Base-by-base conservation (phyloP, 2,797 vertebrate genomes). In the Gallinago solitaria region DNA sequence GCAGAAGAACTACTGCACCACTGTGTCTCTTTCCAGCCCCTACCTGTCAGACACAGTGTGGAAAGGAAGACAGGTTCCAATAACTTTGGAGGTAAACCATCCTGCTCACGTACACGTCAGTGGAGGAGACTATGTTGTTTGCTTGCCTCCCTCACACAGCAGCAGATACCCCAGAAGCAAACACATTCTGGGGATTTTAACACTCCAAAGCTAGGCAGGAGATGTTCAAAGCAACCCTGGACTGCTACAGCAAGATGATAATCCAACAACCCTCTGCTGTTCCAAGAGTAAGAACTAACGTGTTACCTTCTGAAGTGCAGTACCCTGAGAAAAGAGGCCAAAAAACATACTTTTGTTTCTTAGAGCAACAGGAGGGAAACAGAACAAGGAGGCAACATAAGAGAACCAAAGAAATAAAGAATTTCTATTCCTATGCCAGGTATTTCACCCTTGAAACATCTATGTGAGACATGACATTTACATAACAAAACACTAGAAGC, bases 11-110 rank as follows among this genome's bases (percentile, higher is more conserved):
- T 35, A 28, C 33, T 45, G 12, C 23, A 68, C 32, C 50, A 45
- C 7, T 20, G 15, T 27, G 12, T 20, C 18, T 48, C 23, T 71
- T 51, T 67, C 53, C 54, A 87, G 69, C 7, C 39, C 12, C 51
- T 12, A 32, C 20, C 21, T 50, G 25, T n/a, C 33, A 75, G 39
- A 54, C 2, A 5, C 0, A 2, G 21, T n/a, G 28, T 16, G 17
- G 61, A 80, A 53, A 24, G 30, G 43, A 76, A 81, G 37, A 33
- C 6, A 27, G 15, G 28, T 76, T 68, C 32, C 32, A 50, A 2
- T 50, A 63, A 63, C 18, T 75, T 35, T 45, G 51, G 16, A 20
- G 37, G 43, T 39, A 27, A 83, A 51, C 59, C 48, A 53, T n/a
- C 48, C 73, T 11, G 4, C 5, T 63, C 11, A 16, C 6, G 33